These are phyloP conservation scores for Scylla paramamosain DNA, from an alignment of 1,140 invertebrate species.

Conservation along the genomic window DNA sequence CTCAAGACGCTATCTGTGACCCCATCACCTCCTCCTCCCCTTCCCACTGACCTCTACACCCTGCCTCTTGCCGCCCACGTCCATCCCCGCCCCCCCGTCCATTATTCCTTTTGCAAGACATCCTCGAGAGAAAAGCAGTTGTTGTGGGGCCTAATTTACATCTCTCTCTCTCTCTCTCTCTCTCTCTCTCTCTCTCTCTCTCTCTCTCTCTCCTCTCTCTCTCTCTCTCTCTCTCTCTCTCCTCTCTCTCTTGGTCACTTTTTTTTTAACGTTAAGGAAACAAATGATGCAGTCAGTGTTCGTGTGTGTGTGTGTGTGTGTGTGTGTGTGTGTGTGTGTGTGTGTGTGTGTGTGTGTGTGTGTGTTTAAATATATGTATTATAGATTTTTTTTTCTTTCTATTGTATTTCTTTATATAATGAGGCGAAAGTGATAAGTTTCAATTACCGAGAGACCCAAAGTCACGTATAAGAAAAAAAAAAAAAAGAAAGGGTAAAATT, in stretches of 20 bases:
- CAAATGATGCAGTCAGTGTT: not conserved
- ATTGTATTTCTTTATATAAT: no score
- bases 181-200: not conserved
- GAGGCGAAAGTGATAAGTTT: no score
- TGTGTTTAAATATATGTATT: not conserved
- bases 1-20: not conserved
- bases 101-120: not conserved
- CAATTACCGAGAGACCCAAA: not conserved
- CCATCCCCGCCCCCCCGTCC: not conserved
- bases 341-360: conserved; percentile 5
- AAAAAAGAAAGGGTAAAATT: no score
- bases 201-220: not conserved
- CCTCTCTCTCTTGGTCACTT: not conserved
- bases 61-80: no score
- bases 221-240: not conserved
- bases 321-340: not conserved
- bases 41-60: not conserved
- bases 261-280: not conserved
- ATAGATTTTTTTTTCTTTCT: no score
- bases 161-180: not conserved
- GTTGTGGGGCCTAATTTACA: not conserved
- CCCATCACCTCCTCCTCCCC: not conserved
- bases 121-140: not conserved
- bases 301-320: not conserved
- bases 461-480: no score